Evolutionary conservation across 2,113 vertebrate species (phyloP).

Genomic region (Daubentonia madagascariensis): DNA sequence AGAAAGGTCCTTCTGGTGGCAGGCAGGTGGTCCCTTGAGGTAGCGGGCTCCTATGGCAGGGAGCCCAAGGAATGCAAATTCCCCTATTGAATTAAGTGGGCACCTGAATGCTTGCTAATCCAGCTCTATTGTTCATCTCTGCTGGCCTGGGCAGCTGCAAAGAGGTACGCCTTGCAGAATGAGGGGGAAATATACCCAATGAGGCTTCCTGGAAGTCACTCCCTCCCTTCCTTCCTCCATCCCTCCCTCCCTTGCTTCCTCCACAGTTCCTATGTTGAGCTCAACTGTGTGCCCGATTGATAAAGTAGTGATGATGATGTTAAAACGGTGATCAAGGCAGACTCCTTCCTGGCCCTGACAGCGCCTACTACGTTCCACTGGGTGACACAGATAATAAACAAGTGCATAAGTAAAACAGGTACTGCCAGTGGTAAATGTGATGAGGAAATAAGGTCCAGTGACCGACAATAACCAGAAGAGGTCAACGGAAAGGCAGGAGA

Average conservation of each 20-base stretch:
- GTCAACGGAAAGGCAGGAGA: neutral
- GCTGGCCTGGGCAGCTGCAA: neutral
- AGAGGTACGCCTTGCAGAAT: neutral
- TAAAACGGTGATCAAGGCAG: neutral
- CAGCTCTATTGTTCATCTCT: neutral
- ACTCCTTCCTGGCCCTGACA: neutral
- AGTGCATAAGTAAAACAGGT: neutral
- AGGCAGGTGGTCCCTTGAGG: neutral
- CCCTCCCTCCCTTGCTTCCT: neutral
- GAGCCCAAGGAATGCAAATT: neutral
- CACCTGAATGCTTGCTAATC: neutral
- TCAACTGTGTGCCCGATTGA: neutral
- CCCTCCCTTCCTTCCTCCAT: neutral
- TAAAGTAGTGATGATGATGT: neutral
- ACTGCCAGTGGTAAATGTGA: neutral
- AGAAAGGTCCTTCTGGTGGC: neutral
- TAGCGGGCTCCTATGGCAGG: accelerated
- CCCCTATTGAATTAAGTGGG: neutral
- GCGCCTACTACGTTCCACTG: neutral
- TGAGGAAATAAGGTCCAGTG: neutral
- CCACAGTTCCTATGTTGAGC: neutral
- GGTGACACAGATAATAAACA: neutral
- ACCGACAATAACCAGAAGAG: neutral
- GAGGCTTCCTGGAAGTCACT: neutral
- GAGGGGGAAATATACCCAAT: neutral